Base-by-base conservation (phyloP, 2,113 vertebrate genomes). In the Lates calcarifer region DNA sequence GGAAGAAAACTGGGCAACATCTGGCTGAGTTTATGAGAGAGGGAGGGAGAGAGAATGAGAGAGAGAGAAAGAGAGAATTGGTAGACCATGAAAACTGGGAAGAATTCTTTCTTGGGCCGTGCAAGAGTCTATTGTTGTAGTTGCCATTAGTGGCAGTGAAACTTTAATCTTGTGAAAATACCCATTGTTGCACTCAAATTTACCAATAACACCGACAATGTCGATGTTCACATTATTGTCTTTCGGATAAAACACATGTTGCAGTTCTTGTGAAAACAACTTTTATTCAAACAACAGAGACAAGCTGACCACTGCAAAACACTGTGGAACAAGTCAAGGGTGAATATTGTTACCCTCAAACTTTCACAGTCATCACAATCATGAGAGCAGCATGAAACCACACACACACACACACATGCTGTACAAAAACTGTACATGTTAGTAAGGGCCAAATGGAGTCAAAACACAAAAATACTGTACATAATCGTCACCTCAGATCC, bases 251-350 rank as follows among this genome's bases (percentile, higher is more conserved):
- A 88, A 83, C 74, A 85, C 74, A 68, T 41, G 39, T 72, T 77
- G 41, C 35, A 63, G 68, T 88, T 89, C 92, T 96, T 94, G 93
- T 96, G 96, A 97, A 98, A 96, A 97, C 74, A 86, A 93, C 87
- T 91, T 98, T 98, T 97, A 98, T 97, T 98, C 93, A 95, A 96
- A 96, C 95, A 95, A 95, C 95, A 96, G 94, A 96, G 96, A 97
- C 95, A 95, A 95, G 94, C 94, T 91, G 92, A 95, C 92, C 95
- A 95, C 95, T 95, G 96, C 95, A 95, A 96, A 96, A 95, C 94
- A 96, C 95, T 93, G 92, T 95, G 94, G 95, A 95, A 95, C 93
- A 94, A 95, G 92, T 94, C 93, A 93, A 94, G 95, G 96, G 94
- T 93, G 94, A 95, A 94, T 91, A 91, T 93, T 93, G 93, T 93